Evolutionary conservation across 2,888 invertebrate genomes (phyloP), one percentile per base, ranked within the genome.

Genomic region (Exocentrus adspersus): DNA sequence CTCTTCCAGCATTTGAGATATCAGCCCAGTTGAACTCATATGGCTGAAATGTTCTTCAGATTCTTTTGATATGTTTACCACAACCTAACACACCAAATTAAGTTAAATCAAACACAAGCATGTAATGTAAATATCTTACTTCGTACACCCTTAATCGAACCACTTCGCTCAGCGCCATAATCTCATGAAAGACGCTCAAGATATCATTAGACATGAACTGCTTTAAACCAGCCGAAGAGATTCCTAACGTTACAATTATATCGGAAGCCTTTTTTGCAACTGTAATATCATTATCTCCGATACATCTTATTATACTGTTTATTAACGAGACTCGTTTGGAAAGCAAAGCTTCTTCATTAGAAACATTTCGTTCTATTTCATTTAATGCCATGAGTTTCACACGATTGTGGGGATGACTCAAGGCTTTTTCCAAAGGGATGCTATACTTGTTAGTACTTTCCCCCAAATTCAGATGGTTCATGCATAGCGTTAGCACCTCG

Each of bases 91-190:
- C n/a, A n/a, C n/a, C n/a, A n/a, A n/a, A n/a, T n/a, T n/a, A n/a
- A n/a, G n/a, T n/a, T n/a, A n/a, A n/a, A n/a, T n/a, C n/a, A n/a
- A n/a, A n/a, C n/a, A n/a, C n/a, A n/a, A n/a, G n/a, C n/a, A n/a
- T n/a, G n/a, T n/a, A n/a, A n/a, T n/a, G n/a, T 20, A 32, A 10
- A 19, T 20, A 42, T 12, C 57, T 69, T 68, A 77, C 89, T 85
- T 92, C 91, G 82, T 89, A 90, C 56, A 89, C 86, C 77, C 92
- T 86, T 76, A 91, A 89, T 71, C 88, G 86, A 57, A 88, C 82
- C 53, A 86, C 85, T 69, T 88, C 89, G 74, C 83, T 87, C 65
- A 83, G 83, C 12, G 84, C 79, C 74, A 91, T 81, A 9, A 88
- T 84, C 68, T 86, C 85, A 64, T 86, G 85, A 75, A 90, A 84